A percentile compares a stretch with the other conserved stretches of the same genome.
These are phyloP conservation scores for Zapornia atra DNA, from an alignment of 2,113 vertebrate genomes.

Conservation along the genomic window DNA sequence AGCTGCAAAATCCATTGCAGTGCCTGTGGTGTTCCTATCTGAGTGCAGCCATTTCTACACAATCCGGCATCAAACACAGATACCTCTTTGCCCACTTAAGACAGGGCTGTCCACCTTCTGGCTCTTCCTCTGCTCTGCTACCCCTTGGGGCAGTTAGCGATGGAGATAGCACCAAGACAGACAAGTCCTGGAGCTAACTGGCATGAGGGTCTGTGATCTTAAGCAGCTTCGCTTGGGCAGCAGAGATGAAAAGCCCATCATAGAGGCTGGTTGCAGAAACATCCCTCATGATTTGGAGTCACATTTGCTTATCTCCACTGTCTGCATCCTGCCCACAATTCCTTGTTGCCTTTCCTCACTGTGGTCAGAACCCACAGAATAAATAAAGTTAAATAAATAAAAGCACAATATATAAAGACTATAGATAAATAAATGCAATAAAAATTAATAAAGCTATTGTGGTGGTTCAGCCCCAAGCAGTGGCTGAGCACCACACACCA, in stretches of 20 bases:
- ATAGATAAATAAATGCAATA: not conserved
- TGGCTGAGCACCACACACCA: too few relatives aligned
- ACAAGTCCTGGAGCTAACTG: not conserved
- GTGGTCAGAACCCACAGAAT: not conserved
- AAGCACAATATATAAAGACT: not conserved
- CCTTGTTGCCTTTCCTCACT: not conserved
- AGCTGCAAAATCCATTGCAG: not conserved
- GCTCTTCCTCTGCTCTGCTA: not conserved
- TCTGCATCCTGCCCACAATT: not conserved
- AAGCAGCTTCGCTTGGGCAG: not conserved
- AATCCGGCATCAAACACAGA: not conserved
- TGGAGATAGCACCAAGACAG: not conserved
- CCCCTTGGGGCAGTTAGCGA: not conserved
- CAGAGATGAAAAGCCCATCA: rapidly evolving
- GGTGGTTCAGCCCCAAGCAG: too few relatives aligned
- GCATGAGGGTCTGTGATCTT: not conserved
- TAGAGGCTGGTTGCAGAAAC: not conserved
- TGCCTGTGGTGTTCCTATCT: not conserved
- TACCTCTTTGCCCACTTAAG: not conserved
- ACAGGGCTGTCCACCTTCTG: not conserved
- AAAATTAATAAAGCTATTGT: not conserved
- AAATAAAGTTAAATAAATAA: not conserved
- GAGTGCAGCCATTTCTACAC: not conserved
- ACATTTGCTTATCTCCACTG: not conserved
- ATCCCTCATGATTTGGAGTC: not conserved